A percentile compares a stretch with the other conserved stretches of the same genome.
phyloP scores from a whole-genome alignment of 2,888 invertebrate genomes.

The Malacosoma neustria region DNA sequence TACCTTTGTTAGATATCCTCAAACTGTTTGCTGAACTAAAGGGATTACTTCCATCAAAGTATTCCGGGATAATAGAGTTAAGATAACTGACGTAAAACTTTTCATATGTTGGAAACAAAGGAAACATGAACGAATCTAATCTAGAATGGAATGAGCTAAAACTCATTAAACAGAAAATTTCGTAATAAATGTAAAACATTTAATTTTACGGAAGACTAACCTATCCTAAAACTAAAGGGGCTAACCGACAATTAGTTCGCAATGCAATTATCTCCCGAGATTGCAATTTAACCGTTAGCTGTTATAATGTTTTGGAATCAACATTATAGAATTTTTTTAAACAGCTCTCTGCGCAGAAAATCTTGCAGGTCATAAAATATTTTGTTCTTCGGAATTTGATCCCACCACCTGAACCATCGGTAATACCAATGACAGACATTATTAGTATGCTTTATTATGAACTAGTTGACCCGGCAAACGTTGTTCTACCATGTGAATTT shows the following conservation, averaged over 20 bases:
- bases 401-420: too few relatives aligned
- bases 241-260: constrained; percentile 12
- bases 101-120: neutral
- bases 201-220: neutral
- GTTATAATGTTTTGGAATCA: constrained; percentile 15
- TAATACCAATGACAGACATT: too few relatives aligned
- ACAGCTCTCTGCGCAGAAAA: too few relatives aligned
- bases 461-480: too few relatives aligned
- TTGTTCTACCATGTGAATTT: too few relatives aligned
- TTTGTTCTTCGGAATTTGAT: too few relatives aligned
- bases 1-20: too few relatives aligned
- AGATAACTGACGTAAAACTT: neutral
- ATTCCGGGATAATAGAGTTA: neutral
- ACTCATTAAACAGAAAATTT: neutral
- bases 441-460: too few relatives aligned
- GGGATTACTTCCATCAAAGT: neutral
- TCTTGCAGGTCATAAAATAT: too few relatives aligned
- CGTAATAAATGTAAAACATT: neutral
- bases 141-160: neutral
- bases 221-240: neutral
- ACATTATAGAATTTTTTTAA: too few relatives aligned
- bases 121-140: neutral
- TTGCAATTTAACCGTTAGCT: constrained; percentile 19
- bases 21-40: neutral
- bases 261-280: constrained; percentile 11